Evolutionary conservation across 2,797 vertebrate genomes (phyloP).

Genomic region (Streptopelia turtur): DNA sequence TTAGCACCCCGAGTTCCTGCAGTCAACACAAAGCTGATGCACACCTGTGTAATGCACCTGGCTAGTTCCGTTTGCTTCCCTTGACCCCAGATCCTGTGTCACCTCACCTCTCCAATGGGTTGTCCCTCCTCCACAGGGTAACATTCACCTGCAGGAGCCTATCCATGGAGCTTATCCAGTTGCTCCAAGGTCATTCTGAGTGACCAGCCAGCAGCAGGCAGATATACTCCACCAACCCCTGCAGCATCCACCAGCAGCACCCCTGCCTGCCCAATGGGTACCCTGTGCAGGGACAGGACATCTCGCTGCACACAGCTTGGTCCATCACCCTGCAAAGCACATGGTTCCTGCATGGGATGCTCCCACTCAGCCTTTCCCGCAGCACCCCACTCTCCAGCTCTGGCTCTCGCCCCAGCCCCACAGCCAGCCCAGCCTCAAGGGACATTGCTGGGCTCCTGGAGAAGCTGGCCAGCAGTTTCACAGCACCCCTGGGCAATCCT

Average conservation of each 20-base stretch:
- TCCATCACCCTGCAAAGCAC: fast-evolving
- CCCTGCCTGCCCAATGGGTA: neutral
- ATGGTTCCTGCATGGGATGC: fast-evolving
- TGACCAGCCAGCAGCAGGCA: neutral
- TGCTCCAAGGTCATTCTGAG: neutral
- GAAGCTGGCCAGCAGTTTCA: neutral
- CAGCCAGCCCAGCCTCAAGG: neutral
- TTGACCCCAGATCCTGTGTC: neutral
- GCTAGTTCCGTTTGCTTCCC: neutral
- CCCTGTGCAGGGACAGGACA: neutral
- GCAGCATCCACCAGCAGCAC: neutral
- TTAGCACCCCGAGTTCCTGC: neutral
- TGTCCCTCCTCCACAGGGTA: neutral
- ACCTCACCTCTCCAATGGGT: fast-evolving
- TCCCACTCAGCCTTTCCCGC: neutral
- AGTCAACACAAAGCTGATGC: neutral
- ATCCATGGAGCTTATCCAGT: fast-evolving
- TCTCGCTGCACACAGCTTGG: neutral
- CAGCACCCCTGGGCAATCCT: fast-evolving
- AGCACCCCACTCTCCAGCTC: neutral
- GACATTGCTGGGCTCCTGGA: neutral
- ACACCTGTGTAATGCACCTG: neutral
- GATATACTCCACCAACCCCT: fast-evolving
- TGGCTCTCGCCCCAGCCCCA: neutral
- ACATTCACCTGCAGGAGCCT: neutral